A percentile compares a stretch with the other conserved stretches of the same genome.
phyloP scores from a whole-genome alignment of 2,888 invertebrate species.

The Tetragonisca angustula region DNA sequence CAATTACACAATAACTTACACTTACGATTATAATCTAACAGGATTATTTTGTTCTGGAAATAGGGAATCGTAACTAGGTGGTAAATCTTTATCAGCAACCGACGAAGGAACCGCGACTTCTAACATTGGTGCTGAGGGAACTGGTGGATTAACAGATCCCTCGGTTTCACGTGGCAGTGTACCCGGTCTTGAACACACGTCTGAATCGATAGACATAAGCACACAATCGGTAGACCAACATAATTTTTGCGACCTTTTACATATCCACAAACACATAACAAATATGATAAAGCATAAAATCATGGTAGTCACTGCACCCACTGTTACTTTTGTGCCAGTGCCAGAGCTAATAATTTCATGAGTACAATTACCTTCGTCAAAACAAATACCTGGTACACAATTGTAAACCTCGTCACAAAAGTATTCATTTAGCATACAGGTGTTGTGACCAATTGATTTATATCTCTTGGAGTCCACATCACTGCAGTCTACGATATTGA shows the following conservation, averaged over 20 bases:
- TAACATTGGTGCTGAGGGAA: conserved; percentile 81
- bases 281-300: conserved; percentile 85
- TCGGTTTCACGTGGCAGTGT: conserved; percentile 70
- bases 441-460: conserved; percentile 67
- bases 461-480: conserved; percentile 68
- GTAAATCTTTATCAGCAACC: conserved; percentile 85
- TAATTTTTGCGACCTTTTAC: conserved; percentile 84
- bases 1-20: conserved; percentile 42
- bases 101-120: conserved; percentile 79
- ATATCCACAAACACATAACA: conserved; percentile 84
- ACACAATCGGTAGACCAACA: conserved; percentile 85
- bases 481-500: conserved; percentile 72
- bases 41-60: conserved; percentile 83
- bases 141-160: conserved; percentile 69
- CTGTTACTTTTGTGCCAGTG: conserved; percentile 83
- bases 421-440: conserved; percentile 83
- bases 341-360: conserved; percentile 70
- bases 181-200: conserved; percentile 62
- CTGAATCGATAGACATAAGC: conserved; percentile 69
- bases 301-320: conserved; percentile 85
- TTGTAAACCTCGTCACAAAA: conserved; percentile 84
- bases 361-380: conserved; percentile 82
- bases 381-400: conserved; percentile 83
- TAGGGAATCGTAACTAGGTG: conserved; percentile 86
- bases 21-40: conserved; percentile 73